Evolutionary conservation across 1,140 invertebrate species (phyloP), one percentile per base, ranked within the genome.

Genomic region (Diachasmimorpha longicaudata): DNA sequence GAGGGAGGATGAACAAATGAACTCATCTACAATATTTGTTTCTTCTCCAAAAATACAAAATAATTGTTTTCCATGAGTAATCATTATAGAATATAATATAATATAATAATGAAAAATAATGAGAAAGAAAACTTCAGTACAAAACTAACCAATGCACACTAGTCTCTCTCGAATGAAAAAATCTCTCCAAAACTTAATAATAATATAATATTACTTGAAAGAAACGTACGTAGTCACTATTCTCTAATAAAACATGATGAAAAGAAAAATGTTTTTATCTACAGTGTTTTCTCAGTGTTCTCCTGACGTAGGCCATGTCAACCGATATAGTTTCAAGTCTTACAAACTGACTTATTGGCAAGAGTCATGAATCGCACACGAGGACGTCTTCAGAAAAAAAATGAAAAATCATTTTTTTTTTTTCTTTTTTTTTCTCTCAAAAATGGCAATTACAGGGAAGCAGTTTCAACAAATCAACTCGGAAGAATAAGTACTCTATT

Each of bases 181-280:
- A 75, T 81, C 75, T 82, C 74, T 72, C 70, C 39, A 77, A 80
- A 78, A 79, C 78, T 81, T 75, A 72, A 78, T 78, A 77, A 71
- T 78, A 74, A 67, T 19, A 76, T 79, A 78, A 78, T 82, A 80
- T 77, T 82, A 76, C 73, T 68, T 80, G 73, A 77, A 78, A 77
- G 72, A 74, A 75, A 66, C 11, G 52, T 78, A 80, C 6, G 31
- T 79, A 79, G 79, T 80, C 6, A 81, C 77, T 71, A 71, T 72
- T 77, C 79, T 79, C 75, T 78, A 80, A 79, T 81, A 79, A 77
- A 78, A 79, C 16, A 69, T 68, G 36, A 46, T 39, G 36, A 23
- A 70, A 69, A 23, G 67, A 69, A 31, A 31, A 31, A 48, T 55
- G 23, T 11, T 74, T n/a, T 70, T 72, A 83, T 85, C 81, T 78